phyloP scores from a whole-genome alignment of 2,888 invertebrate species.

The Acheta domesticus region DNA sequence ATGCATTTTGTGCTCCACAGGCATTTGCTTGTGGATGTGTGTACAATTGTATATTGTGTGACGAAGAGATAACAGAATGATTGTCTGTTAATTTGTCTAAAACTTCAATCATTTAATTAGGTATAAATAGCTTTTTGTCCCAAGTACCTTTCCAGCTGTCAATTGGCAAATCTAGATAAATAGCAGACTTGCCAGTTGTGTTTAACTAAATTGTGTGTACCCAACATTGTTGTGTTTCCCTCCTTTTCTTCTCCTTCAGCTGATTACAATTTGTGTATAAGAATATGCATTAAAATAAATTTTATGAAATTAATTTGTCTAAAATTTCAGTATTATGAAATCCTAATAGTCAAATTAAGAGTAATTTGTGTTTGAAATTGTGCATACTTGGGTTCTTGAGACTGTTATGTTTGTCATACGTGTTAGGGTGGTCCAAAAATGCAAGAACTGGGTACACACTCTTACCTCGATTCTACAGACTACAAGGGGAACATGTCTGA shows the following conservation, averaged over 20 bases:
- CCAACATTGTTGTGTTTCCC: slow-evolving; percentile 18
- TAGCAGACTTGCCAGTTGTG: background rate
- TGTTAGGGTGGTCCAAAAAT: no score
- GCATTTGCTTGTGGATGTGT: background rate
- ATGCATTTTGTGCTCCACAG: slow-evolving; percentile 8
- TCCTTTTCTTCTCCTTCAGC: slow-evolving; percentile 11
- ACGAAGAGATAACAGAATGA: slow-evolving; percentile 18
- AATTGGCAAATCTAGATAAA: background rate
- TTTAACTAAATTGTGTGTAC: slow-evolving; percentile 18
- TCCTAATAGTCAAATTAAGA: no score
- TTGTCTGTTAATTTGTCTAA: background rate
- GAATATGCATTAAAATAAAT: slow-evolving; percentile 10
- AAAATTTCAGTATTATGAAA: no score
- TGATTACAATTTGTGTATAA: slow-evolving; percentile 9
- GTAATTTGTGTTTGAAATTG: no score
- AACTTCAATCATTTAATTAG: slow-evolving; percentile 8
- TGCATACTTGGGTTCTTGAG: no score
- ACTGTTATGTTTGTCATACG: no score
- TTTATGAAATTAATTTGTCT: background rate
- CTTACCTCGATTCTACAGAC: no score
- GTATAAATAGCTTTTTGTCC: slow-evolving; percentile 4
- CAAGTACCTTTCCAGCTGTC: slow-evolving; percentile 11
- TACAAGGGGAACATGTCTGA: no score
- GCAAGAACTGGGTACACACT: no score
- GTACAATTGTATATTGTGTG: slow-evolving; percentile 18